phyloP scores from a whole-genome alignment of 2,113 vertebrate genomes.

The Procapra przewalskii region DNA sequence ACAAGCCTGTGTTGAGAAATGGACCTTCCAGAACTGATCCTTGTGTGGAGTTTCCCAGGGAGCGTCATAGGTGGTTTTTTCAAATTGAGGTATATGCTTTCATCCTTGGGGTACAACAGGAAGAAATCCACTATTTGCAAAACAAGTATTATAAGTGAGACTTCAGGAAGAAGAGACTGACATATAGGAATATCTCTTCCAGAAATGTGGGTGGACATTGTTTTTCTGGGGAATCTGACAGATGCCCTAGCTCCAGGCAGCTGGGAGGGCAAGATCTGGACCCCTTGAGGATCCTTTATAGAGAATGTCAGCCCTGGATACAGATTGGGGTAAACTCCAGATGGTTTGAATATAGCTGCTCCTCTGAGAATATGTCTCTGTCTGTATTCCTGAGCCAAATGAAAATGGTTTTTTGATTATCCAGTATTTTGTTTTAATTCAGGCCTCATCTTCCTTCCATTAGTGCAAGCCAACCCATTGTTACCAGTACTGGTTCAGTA shows the following conservation, averaged over 20 bases:
- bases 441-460: constrained; percentile 25
- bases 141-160: not conserved
- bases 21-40: not conserved
- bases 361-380: constrained; percentile 5
- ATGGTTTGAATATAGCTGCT: constrained; percentile 1
- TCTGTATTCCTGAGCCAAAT: not conserved
- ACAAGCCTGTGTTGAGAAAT: not conserved
- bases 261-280: not conserved
- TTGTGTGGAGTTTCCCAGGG: not conserved
- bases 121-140: not conserved
- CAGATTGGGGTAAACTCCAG: not conserved
- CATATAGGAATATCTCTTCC: not conserved
- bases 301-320: not conserved
- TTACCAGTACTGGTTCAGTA: not conserved
- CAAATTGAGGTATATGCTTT: not conserved
- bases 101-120: not conserved
- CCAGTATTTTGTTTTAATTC: constrained; percentile 45
- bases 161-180: not conserved
- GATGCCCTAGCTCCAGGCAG: not conserved
- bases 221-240: constrained; percentile 4
- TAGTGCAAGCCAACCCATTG: not conserved
- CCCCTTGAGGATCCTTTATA: not conserved
- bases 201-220: not conserved
- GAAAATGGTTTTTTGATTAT: constrained; percentile 42
- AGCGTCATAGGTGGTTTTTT: not conserved